Evolutionary conservation across 2,113 vertebrate species (phyloP).

Genomic region (Pteropus alecto): DNA sequence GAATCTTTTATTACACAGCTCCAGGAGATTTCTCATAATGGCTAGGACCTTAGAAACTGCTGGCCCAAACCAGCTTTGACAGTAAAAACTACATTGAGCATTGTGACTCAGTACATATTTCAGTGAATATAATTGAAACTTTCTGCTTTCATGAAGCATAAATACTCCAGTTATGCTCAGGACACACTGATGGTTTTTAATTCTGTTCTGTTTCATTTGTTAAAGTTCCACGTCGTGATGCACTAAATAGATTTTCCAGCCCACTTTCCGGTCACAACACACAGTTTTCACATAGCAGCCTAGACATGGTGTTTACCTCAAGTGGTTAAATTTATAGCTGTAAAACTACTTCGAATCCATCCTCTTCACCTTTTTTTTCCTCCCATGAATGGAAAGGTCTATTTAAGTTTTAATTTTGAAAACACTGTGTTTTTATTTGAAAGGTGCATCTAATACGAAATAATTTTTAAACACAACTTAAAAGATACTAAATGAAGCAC

Average conservation of each 20-base stretch:
- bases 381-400: not conserved
- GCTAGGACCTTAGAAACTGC: not conserved
- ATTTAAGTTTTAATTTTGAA: conserved; percentile 40
- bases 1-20: not conserved
- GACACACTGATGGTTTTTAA: not conserved
- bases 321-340: not conserved
- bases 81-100: not conserved
- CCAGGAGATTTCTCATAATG: not conserved
- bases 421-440: conserved; percentile 21
- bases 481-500: not conserved
- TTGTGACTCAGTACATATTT: not conserved
- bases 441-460: not conserved
- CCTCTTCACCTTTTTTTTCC: not conserved
- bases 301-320: not conserved
- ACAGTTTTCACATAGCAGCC: not conserved
- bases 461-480: conserved; percentile 1
- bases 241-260: not conserved
- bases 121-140: not conserved
- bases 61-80: not conserved
- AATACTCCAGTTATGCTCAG: not conserved
- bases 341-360: not conserved
- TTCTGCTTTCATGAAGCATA: not conserved
- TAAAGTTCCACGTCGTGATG: not conserved
- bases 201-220: not conserved
- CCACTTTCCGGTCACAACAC: not conserved